phyloP scores from a whole-genome alignment of 2,888 invertebrate species.

The Tortrix viridana region DNA sequence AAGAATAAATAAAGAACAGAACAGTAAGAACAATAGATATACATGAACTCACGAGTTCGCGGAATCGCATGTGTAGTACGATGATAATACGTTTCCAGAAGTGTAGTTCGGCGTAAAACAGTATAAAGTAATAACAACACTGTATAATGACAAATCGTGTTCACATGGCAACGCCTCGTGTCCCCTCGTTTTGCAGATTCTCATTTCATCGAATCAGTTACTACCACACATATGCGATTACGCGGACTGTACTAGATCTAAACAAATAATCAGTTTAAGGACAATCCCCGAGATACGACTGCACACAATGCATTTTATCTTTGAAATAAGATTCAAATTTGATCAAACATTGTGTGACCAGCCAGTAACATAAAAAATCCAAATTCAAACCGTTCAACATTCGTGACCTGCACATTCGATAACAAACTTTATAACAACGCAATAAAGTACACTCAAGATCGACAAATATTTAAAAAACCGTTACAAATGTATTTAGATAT shows the following conservation, averaged over 20 bases:
- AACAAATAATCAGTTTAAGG: constrained; percentile 31
- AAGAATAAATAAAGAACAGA: constrained; percentile 18
- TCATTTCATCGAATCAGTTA: too few species aligned
- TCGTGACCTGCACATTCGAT: background rate
- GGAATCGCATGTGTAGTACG: too few species aligned
- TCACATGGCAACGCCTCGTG: too few species aligned
- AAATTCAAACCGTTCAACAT: constrained; percentile 10
- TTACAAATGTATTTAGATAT: too few species aligned
- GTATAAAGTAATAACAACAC: too few species aligned
- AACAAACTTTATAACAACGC: constrained; percentile 5
- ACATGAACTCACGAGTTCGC: too few species aligned
- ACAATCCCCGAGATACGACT: constrained; percentile 28
- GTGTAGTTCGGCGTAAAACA: too few species aligned
- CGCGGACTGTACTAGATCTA: background rate
- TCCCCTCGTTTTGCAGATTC: too few species aligned
- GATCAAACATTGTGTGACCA: constrained; percentile 1
- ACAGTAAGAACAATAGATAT: constrained; percentile 4
- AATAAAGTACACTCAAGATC: constrained; percentile 3
- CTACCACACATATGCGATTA: too few species aligned
- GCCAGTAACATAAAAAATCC: constrained; percentile 24
- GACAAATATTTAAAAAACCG: background rate
- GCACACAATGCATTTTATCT: constrained; percentile 13
- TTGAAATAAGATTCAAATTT: background rate
- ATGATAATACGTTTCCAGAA: too few species aligned
- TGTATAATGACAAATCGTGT: too few species aligned